Base-by-base conservation (phyloP, 2,888 invertebrate genomes). In the Tetragnatha montana region DNA sequence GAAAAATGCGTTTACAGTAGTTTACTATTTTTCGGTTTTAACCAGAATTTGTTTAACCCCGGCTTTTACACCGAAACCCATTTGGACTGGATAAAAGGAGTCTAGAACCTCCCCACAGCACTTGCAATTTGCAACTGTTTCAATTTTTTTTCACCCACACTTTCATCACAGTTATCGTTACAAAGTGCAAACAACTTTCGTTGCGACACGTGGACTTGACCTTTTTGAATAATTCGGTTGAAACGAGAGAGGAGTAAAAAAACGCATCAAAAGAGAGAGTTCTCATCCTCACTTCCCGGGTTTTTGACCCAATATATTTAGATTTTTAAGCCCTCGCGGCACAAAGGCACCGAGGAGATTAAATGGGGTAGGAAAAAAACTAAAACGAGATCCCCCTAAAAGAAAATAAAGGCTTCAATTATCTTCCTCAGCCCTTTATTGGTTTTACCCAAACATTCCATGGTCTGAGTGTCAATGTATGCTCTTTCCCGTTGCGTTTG, bases 381-480 rank as follows among this genome's bases (percentile, higher is more conserved):
- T 82, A 22, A 83, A 81, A 70, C 81, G 84, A 82, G 69, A 71
- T 79, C 81, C 81, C 74, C 71, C 60, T 35, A 22, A 89, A 88
- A 81, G 76, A 84, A 89, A 85, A 85, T 81, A 89, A 85, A 89
- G 80, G 82, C 82, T 88, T 88, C 88, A 89, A 84, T 81, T 85
- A 89, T 81, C 81, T 79, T 49, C 81, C 60, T 80, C 84, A 89
- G 85, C 89, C 89, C 85, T 89, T 89, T 89, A 89, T 89, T 89
- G 89, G 85, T 89, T 86, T 85, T 89, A 49, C 47, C 51, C 85
- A 76, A 80, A 80, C 85, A 75, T 84, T 80, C 83, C 79, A 70
- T 81, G 19, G 81, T 89, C 79, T 49, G 60, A 60, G 70, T 69
- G 80, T 84, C 88, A 80, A 74, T 84, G 81, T 49, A 69, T 19